Evolutionary conservation across 2,888 invertebrate genomes (phyloP), one percentile per base, ranked within the genome.

Genomic region (Apodemia arnacis): DNA sequence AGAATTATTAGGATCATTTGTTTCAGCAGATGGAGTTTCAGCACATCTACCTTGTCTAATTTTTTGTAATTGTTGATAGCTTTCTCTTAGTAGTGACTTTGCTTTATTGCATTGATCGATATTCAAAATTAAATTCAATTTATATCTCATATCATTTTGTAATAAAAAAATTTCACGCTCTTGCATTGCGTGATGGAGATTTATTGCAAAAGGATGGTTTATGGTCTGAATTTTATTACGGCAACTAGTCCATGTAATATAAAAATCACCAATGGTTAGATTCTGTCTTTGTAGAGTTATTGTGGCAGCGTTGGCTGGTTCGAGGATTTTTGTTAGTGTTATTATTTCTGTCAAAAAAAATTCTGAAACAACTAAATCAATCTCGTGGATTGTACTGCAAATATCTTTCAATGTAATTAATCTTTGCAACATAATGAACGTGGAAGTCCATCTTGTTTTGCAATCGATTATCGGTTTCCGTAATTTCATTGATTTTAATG

Each of bases 261-360:
- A 74, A 74, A 74, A 74, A 74, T 74, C 74, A 21, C 74, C 74
- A 44, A 74, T 49, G 24, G 74, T 49, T 18, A 74, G 27, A 44
- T 74, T 44, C 10, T 49, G 44, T 44, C 44, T 41, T 49, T 74
- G 74, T 44, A 74, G 49, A 49, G 13, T 8, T 24, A 74, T 21
- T 27, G 74, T 74, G 21, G 44, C 27, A 24, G 24, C 24, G 44
- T 49, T 74, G 13, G 27, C 44, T 24, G 49, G 74, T 27, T 74
- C 74, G 38, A 73, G 41, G 41, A 21, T 41, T 38, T 38, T 41
- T 41, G 38, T 21, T 73, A 73, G 31, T 44, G 41, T 73, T 41
- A 24, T 41, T 73, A 73, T 24, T 73, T 73, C 73, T 73, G 38
- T 21, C 41, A 41, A 73, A 41, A 73, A 73, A 41, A 44, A 24